Conservation (phyloP, 2,113 vertebrate genomes). For the Pangasianodon gigas region DNA sequence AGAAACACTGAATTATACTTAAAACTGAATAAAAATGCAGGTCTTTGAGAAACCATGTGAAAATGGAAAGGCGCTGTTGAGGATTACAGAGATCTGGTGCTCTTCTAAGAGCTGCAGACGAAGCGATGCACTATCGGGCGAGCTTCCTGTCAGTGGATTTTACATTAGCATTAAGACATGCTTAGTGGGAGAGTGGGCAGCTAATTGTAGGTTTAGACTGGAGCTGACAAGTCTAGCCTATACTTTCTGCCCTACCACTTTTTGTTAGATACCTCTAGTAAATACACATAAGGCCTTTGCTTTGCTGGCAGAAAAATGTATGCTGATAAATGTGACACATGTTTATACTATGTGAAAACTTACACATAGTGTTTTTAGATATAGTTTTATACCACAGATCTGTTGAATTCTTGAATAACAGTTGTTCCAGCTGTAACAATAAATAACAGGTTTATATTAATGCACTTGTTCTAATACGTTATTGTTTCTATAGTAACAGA, state of each 20-base stretch:
- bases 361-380: background rate
- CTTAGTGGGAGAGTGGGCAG: background rate
- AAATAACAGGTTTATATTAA: background rate
- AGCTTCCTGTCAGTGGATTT: background rate
- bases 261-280: background rate
- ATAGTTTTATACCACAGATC: background rate
- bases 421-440: background rate
- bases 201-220: conserved; percentile 33
- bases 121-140: background rate
- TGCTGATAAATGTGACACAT: background rate
- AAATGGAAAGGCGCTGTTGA: background rate
- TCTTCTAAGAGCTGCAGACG: background rate
- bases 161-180: background rate
- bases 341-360: background rate
- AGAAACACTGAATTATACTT: background rate
- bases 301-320: background rate
- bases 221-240: conserved; percentile 20
- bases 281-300: background rate
- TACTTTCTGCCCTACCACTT: background rate
- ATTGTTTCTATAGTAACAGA: background rate
- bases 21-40: background rate
- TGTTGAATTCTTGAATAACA: background rate
- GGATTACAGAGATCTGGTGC: background rate
- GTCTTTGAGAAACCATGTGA: background rate
- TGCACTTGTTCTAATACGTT: background rate